A percentile compares a stretch with the other conserved stretches of the same genome.
Conservation (phyloP, 2,797 vertebrate species). For the Otolemur crassicaudatus region DNA sequence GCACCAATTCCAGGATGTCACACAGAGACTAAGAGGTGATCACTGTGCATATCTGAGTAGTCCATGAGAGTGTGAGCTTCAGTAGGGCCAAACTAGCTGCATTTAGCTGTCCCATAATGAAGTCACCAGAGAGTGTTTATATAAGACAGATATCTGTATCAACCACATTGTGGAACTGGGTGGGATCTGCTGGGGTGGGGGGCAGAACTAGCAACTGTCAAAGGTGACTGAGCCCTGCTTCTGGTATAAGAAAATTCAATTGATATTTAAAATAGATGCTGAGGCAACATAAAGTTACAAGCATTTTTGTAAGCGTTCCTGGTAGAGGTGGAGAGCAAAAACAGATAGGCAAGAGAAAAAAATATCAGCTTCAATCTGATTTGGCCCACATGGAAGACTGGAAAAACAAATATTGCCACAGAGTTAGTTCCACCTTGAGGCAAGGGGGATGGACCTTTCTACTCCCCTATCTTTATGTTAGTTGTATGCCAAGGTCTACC, state of each 20-base stretch:
- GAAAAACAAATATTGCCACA: background rate
- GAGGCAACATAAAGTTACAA: background rate
- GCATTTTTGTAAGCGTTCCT: background rate
- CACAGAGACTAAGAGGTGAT: background rate
- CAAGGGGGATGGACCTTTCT: background rate
- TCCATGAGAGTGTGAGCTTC: background rate
- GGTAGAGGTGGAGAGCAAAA: background rate
- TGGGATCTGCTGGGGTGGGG: background rate
- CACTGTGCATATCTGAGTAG: background rate
- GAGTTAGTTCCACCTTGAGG: background rate
- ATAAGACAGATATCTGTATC: background rate
- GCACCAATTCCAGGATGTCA: background rate
- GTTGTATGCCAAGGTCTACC: background rate
- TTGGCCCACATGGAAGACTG: accelerated
- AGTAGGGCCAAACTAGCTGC: background rate
- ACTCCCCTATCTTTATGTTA: background rate
- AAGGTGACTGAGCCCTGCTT: background rate
- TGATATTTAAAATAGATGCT: background rate
- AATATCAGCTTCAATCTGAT: background rate
- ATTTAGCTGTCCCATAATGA: background rate
- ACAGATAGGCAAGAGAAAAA: too few species aligned
- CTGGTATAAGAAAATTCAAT: background rate
- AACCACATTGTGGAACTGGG: background rate
- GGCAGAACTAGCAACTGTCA: background rate
- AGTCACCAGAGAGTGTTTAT: background rate